Evolutionary conservation across 2,113 vertebrate genomes (phyloP).

Genomic region (Antechinus stuartii): DNA sequence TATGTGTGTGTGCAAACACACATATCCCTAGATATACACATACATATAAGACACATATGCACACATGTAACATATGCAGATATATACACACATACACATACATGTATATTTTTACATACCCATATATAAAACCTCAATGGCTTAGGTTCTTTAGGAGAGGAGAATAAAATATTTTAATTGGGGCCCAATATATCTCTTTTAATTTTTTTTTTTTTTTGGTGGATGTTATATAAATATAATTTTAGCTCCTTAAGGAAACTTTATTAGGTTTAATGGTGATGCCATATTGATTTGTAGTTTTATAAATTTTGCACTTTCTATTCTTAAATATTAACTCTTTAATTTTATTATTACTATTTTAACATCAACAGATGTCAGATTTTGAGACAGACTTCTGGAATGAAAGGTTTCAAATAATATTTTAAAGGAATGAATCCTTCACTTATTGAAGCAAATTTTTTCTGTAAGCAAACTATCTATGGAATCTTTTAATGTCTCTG

Average conservation of each 20-base stretch:
- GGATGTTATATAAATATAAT: neutral
- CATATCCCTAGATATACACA: too few species aligned
- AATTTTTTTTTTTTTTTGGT: conserved; percentile 9
- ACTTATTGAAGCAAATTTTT: conserved; percentile 28
- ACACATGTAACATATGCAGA: neutral
- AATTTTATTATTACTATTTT: conserved; percentile 46
- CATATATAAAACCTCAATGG: neutral
- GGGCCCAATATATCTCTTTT: neutral
- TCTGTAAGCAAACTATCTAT: neutral
- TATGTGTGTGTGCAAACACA: neutral
- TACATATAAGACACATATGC: too few species aligned
- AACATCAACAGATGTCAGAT: conserved; percentile 32
- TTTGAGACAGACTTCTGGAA: conserved; percentile 12
- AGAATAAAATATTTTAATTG: neutral
- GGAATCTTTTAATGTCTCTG: conserved; percentile 1
- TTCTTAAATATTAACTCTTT: conserved; percentile 36
- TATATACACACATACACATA: neutral
- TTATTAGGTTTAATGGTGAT: conserved; percentile 4
- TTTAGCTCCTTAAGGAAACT: conserved; percentile 28
- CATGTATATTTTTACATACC: too few species aligned
- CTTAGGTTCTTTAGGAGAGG: neutral
- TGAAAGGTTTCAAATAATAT: conserved; percentile 12
- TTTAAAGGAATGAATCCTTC: conserved; percentile 20
- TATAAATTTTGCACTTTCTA: neutral
- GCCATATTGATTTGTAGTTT: conserved; percentile 32